Evolutionary conservation across 2,797 vertebrate genomes (phyloP), one percentile per base, ranked within the genome.

Genomic region (Bryconaethiops microstoma): DNA sequence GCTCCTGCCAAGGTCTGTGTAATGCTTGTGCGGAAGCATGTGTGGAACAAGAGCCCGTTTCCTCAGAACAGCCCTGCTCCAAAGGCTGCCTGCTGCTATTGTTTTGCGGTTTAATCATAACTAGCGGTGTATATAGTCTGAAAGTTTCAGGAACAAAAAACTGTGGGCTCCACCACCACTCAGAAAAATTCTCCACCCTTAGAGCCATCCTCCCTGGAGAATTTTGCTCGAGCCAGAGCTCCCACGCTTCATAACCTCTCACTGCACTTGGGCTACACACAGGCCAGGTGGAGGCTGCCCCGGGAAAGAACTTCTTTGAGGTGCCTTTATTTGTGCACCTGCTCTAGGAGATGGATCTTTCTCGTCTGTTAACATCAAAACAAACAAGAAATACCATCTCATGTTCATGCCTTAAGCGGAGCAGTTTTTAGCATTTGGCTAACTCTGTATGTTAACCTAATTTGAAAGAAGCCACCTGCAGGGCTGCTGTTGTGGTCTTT

Each of bases 1-100:
- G 59, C 48, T n/a, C 64, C 57, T 74, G 78, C 52, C 45, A 74
- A 74, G 39, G 21, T 40, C 39, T 67, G 16, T 45, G 63, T 74
- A 65, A 74, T 21, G 10, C 19, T 42, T 64, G 29, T 64, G 5
- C 6, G 1, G 62, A 64, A 17, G 7, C 39, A 39, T 35, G 62
- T 35, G 25, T 39, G 62, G 62, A 64, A 64, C 62, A 39, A 64
- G 62, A 64, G 29, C 14, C 68, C 35, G 9, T 42, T 77, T 57
- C 55, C 65, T 77, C 12, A 29, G 14, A 77, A 59, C 77, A 21
- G 40, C 55, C n/a, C 12, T n/a, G 42, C 40, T 59, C 55, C 16
- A 45, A 23, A 7, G 16, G 2, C 8, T 7, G 23, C 10, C n/a
- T 75, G 57, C 40, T 23, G 70, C 55, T 39, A 14, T 65, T 48